These are phyloP conservation scores for Nycticryphes semicollaris DNA, from an alignment of 2,113 vertebrate species.

Conservation along the genomic window DNA sequence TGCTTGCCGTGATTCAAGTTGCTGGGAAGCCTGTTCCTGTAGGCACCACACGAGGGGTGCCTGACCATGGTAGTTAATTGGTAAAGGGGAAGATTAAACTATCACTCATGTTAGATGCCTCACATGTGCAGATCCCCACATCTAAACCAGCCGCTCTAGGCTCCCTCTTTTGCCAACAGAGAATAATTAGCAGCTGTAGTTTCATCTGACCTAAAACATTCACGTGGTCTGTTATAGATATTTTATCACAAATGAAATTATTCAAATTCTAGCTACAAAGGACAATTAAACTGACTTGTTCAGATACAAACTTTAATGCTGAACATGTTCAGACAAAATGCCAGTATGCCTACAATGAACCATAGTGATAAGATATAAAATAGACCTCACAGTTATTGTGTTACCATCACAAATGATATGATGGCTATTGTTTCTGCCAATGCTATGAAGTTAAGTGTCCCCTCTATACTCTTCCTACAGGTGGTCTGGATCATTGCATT, in stretches of 20 bases:
- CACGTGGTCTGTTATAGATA: background rate
- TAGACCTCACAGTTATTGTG: background rate
- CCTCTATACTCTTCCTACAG: background rate
- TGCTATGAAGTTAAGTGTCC: background rate
- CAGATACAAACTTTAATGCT: background rate
- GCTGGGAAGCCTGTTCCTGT: background rate
- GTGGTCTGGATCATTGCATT: background rate
- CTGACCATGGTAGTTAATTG: background rate
- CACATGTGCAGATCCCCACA: background rate
- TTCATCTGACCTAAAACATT: background rate
- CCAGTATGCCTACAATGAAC: background rate
- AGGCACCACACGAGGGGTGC: background rate
- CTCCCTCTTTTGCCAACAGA: background rate
- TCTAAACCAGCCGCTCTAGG: accelerated
- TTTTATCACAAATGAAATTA: background rate
- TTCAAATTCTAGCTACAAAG: background rate
- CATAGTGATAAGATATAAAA: background rate
- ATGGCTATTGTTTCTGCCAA: background rate
- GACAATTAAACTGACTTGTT: background rate
- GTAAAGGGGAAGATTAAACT: background rate
- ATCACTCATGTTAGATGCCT: background rate
- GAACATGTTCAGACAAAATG: background rate
- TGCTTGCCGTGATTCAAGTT: background rate
- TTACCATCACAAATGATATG: background rate
- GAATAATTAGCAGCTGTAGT: background rate